phyloP scores from a whole-genome alignment of 2,113 vertebrate species.

The Oncorhynchus mykiss region DNA sequence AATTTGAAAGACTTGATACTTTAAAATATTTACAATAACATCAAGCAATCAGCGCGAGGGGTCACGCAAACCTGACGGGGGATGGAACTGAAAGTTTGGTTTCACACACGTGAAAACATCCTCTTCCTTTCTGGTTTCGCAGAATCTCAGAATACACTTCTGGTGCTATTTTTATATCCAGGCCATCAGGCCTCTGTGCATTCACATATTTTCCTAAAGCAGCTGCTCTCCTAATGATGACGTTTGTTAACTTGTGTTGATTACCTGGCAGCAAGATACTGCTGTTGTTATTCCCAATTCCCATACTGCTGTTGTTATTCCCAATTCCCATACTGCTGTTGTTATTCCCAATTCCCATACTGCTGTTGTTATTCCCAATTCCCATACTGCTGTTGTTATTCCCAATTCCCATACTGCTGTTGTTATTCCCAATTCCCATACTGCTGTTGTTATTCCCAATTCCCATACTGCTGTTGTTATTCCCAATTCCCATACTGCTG shows the following conservation, averaged over 20 bases:
- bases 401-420: too few relatives aligned
- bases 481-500: too few relatives aligned
- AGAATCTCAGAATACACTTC: conserved; percentile 1
- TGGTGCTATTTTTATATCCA: not conserved
- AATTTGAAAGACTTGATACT: conserved; percentile 25
- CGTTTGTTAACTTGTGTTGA: too few relatives aligned
- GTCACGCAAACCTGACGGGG: conserved; percentile 13
- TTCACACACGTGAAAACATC: conserved; percentile 17
- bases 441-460: too few relatives aligned
- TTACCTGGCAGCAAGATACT: too few relatives aligned
- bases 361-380: too few relatives aligned
- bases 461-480: too few relatives aligned
- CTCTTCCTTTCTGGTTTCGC: conserved; percentile 19
- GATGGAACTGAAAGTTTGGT: conserved; percentile 15
- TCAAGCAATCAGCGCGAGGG: conserved; percentile 12
- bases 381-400: too few relatives aligned
- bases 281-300: not conserved
- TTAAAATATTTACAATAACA: conserved; percentile 41
- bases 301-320: not conserved
- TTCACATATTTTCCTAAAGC: too few relatives aligned
- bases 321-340: not conserved
- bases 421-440: too few relatives aligned
- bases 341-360: not conserved
- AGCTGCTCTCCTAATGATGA: too few relatives aligned
- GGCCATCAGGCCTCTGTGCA: not conserved